A percentile compares a stretch with the other conserved stretches of the same genome.
Evolutionary conservation across 2,113 vertebrate genomes (phyloP).

Genomic region (Oncorhynchus clarkii): DNA sequence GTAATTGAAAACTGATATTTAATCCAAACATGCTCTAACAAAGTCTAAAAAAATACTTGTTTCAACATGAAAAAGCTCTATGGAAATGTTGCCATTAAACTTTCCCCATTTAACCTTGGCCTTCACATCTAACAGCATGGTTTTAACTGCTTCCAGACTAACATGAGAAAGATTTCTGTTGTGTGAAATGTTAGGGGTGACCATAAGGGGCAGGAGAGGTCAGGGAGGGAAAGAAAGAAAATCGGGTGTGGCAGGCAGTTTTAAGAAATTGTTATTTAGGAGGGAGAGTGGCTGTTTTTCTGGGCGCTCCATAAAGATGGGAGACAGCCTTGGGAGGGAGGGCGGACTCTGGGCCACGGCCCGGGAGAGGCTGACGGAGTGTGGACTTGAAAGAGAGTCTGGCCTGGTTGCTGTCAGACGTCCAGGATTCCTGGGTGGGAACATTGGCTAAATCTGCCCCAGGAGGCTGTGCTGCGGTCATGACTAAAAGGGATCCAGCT

Average conservation of each 20-base stretch:
- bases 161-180: constrained; percentile 18
- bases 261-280: constrained; percentile 49
- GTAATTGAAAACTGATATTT: constrained; percentile 34
- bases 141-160: constrained; percentile 40
- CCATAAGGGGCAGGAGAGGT: constrained; percentile 36
- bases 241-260: constrained; percentile 34
- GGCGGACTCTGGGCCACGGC: constrained; percentile 42
- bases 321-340: constrained; percentile 40
- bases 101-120: constrained; percentile 43
- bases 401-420: constrained; percentile 72
- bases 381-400: constrained; percentile 66
- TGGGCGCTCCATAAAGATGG: constrained; percentile 40
- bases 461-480: constrained; percentile 51
- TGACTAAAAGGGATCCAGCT: no score
- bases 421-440: constrained; percentile 79
- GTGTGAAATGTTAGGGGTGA: constrained; percentile 17
- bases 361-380: constrained; percentile 55
- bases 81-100: constrained; percentile 30
- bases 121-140: constrained; percentile 50
- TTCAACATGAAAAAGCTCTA: constrained; percentile 57
- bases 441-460: constrained; percentile 66
- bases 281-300: constrained; percentile 32
- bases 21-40: constrained; percentile 69
- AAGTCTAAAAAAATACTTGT: constrained; percentile 54
- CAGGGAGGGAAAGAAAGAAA: constrained; percentile 34